Evolutionary conservation across 2,888 invertebrate species (phyloP), one percentile per base, ranked within the genome.

Genomic region (Agrochola litura): DNA sequence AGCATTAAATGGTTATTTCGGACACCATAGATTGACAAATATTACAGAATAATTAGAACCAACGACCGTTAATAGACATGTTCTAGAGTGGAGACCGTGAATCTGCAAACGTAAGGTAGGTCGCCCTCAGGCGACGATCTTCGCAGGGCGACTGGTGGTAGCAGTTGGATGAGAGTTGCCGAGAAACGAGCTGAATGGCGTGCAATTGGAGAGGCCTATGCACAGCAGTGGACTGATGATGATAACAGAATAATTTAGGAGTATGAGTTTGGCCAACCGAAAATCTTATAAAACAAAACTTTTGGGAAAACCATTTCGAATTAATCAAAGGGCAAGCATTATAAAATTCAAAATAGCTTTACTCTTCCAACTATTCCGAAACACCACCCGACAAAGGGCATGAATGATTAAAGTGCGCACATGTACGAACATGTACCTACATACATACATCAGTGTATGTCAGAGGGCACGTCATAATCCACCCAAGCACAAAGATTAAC

Each of bases 381-480:
- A 82, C 65, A 66, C 68, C 80, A 86, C 82, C 84, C 86, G 78
- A 77, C 77, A 74, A 83, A 86, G 84, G 85, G 79, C 76, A 82
- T 84, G 84, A 85, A 87, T 86, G 83, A 86, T 90, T 89, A 86
- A 88, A 86, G 86, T 83, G 84, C 76, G 83, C 76, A 80, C 69
- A 82, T 77, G 65, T 83, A 70, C 14, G 16, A 25, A 52, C 37
- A 61, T 60, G 46, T 73, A 66, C 30, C 3, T 41, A 65, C 68
- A 49, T 72, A 75, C 61, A 54, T 75, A 79, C 79, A 78, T 66
- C 81, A 71, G 77, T 76, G 78, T 86, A 85, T 88, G 87, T 88
- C 94, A 92, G 91, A 93, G 94, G 93, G 93, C 92, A 94, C 91
- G 92, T 95, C 93, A 94, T 94, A 94, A 94, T 93, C 93, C 92